Conservation (phyloP, 2,797 vertebrate species). For the Chelidonichthys spinosus region DNA sequence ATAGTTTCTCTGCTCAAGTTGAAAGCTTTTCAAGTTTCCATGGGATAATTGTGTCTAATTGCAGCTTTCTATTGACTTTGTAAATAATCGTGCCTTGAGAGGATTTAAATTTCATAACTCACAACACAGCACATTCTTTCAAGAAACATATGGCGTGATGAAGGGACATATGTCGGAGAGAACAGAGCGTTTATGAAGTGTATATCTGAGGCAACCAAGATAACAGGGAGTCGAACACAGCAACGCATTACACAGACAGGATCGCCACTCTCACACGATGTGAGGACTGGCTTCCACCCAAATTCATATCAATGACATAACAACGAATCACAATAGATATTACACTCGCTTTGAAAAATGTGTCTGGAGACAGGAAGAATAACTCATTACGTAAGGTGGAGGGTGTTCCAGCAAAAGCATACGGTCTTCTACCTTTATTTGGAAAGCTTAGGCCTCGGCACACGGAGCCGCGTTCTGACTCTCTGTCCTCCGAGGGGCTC, state of each 20-base stretch:
- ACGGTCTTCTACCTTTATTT: constrained; percentile 71
- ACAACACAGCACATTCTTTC: neutral
- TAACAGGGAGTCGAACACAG: constrained; percentile 8
- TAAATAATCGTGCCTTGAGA: neutral
- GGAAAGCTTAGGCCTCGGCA: constrained; percentile 63
- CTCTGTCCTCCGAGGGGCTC: constrained; percentile 55
- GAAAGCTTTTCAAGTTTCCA: neutral
- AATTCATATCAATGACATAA: constrained; percentile 58
- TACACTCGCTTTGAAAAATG: constrained; percentile 70
- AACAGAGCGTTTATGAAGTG: constrained; percentile 18
- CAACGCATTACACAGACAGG: constrained; percentile 6
- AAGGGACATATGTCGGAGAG: constrained; percentile 22
- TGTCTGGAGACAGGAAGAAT: constrained; percentile 65
- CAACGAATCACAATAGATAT: constrained; percentile 69
- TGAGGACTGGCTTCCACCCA: constrained; percentile 47
- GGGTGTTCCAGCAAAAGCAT: constrained; percentile 73
- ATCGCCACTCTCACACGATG: constrained; percentile 36
- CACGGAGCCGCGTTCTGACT: constrained; percentile 60
- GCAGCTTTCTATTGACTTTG: neutral
- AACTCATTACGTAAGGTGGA: constrained; percentile 73
- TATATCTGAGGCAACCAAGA: constrained; percentile 7
- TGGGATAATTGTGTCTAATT: neutral
- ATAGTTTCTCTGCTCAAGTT: neutral
- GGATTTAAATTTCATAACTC: neutral
- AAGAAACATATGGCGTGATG: neutral